A percentile compares a stretch with the other conserved stretches of the same genome.
phyloP scores from a whole-genome alignment of 2,797 vertebrate genomes.

The Vultur gryphus region DNA sequence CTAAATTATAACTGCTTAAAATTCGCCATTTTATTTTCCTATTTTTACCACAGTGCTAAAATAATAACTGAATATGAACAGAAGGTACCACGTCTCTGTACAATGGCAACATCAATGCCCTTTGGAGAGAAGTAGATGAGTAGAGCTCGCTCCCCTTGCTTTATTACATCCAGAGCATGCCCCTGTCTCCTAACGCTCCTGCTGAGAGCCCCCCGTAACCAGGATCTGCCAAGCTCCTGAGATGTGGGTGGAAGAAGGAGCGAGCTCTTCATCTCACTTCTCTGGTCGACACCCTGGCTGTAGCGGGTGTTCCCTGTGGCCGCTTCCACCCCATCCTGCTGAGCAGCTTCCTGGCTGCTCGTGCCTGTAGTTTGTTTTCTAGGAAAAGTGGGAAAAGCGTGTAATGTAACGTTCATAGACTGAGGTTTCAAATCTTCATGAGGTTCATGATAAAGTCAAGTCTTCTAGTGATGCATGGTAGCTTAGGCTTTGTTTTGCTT shows the following conservation, averaged over 20 bases:
- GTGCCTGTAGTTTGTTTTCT: fast-evolving
- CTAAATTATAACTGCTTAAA: neutral
- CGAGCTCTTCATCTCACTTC: neutral
- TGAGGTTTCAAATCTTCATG: neutral
- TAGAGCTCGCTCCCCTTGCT: neutral
- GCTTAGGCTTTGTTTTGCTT: neutral
- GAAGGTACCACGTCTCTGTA: neutral
- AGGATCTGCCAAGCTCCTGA: neutral
- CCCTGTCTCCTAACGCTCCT: neutral
- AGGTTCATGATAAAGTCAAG: neutral
- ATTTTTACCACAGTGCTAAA: neutral
- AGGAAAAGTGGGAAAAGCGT: neutral
- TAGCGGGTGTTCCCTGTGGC: neutral
- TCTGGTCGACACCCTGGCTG: neutral
- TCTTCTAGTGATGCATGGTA: neutral
- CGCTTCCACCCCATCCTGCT: neutral
- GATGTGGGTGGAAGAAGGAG: neutral
- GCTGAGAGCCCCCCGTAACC: fast-evolving
- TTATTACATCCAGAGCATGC: neutral
- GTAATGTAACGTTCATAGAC: fast-evolving
- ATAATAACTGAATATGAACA: neutral
- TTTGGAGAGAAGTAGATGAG: neutral
- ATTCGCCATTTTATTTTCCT: neutral
- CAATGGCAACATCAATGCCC: neutral
- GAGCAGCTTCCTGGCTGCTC: neutral